Evolutionary conservation across 2,888 invertebrate species (phyloP).

Genomic region (Metacarcinus magister): DNA sequence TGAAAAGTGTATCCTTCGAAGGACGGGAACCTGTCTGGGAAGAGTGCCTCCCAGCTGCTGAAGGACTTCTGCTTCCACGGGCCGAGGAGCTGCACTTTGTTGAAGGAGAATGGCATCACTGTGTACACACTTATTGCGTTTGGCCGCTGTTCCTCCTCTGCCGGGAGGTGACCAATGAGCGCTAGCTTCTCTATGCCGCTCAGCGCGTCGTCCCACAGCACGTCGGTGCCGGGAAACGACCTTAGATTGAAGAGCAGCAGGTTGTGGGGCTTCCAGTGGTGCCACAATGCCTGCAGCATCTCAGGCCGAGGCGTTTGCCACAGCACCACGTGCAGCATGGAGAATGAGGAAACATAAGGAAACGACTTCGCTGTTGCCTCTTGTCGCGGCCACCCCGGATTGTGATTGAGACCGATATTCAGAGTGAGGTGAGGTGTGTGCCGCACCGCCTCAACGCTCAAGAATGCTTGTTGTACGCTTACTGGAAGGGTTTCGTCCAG

Average conservation of each 20-base stretch:
- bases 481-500: conserved; percentile 28
- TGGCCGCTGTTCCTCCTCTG: background rate
- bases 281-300: conserved; percentile 47
- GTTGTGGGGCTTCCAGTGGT: conserved; percentile 58
- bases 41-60: background rate
- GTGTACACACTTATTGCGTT: conserved; percentile 41
- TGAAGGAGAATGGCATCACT: conserved; percentile 43
- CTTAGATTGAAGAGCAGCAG: conserved; percentile 55
- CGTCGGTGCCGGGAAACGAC: background rate
- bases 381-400: background rate
- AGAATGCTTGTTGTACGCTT: background rate
- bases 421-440: conserved; percentile 28
- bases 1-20: conserved; percentile 69
- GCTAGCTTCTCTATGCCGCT: conserved; percentile 46
- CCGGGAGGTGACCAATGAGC: background rate
- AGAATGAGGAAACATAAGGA: background rate
- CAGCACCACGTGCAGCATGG: conserved; percentile 51
- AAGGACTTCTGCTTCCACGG: conserved; percentile 12
- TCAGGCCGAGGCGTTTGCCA: background rate
- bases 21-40: conserved; percentile 67
- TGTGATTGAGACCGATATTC: background rate
- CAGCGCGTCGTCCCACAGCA: conserved; percentile 32
- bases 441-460: conserved; percentile 28
- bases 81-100: conserved; percentile 10
- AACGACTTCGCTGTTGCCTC: background rate